Conservation (phyloP, 2,113 vertebrate species). For the Entosphenus tridentatus region DNA sequence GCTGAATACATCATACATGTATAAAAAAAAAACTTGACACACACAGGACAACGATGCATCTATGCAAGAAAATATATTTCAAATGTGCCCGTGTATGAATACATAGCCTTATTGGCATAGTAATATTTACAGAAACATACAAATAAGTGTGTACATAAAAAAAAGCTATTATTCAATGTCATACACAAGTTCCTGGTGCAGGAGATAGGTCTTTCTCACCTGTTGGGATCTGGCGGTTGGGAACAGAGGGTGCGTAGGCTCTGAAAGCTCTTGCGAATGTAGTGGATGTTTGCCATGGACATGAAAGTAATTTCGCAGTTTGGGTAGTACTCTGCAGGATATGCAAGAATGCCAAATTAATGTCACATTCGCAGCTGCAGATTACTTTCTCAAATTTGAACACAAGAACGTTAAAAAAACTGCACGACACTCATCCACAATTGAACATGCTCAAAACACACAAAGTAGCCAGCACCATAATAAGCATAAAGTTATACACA, state of each 20-base stretch:
- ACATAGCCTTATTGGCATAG: not conserved
- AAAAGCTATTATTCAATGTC: too few relatives aligned
- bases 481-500: too few relatives aligned
- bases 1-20: slow-evolving; percentile 22
- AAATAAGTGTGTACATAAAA: not conserved
- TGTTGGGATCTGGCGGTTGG: slow-evolving; percentile 95
- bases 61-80: not conserved
- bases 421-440: too few relatives aligned
- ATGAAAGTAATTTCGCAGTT: slow-evolving; percentile 96
- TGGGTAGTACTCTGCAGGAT: slow-evolving; percentile 66
- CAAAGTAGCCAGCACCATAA: too few relatives aligned
- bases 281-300: slow-evolving; percentile 98
- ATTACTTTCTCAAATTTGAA: not conserved
- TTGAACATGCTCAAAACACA: too few relatives aligned
- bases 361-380: not conserved
- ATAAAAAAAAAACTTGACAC: too few relatives aligned
- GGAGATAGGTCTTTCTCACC: slow-evolving; percentile 32
- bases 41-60: not conserved
- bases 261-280: slow-evolving; percentile 93
- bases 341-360: not conserved
- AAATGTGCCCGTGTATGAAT: not conserved
- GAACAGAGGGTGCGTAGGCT: slow-evolving; percentile 76
- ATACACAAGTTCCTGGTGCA: not conserved
- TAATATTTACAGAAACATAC: not conserved
- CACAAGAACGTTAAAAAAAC: not conserved